A percentile compares a stretch with the other conserved stretches of the same genome.
Evolutionary conservation across 2,888 invertebrate species (phyloP).

Genomic region (Agonopterix subpropinquella): DNA sequence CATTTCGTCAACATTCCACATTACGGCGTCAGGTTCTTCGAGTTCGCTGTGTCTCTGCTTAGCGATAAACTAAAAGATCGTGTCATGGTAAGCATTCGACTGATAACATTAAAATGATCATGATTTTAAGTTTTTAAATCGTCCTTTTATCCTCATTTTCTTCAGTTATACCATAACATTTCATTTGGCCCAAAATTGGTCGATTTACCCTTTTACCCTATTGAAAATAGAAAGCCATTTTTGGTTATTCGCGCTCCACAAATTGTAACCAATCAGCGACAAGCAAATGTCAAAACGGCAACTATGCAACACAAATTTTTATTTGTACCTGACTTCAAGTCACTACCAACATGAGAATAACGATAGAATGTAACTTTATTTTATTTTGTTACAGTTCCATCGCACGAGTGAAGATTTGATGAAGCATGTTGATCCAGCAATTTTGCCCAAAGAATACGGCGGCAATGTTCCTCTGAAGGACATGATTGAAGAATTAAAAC

Average conservation of each 20-base stretch:
- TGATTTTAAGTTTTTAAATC: neutral
- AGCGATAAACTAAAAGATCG: conserved; percentile 90
- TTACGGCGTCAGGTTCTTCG: conserved; percentile 87
- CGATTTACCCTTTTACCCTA: neutral
- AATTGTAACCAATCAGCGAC: neutral
- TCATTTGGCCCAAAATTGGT: neutral
- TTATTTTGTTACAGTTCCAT: conserved; percentile 77
- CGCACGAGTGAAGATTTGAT: conserved; percentile 83
- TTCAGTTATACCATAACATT: too few species aligned
- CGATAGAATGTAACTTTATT: conserved; percentile 10
- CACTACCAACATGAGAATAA: conserved; percentile 1
- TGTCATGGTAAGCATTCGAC: conserved; percentile 78
- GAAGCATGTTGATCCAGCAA: conserved; percentile 81
- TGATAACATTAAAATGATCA: too few species aligned
- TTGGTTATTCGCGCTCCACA: neutral
- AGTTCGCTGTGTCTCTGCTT: conserved; percentile 86
- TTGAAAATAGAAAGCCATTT: neutral
- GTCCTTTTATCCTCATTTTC: too few species aligned
- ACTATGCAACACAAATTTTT: neutral
- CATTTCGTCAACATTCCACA: conserved; percentile 91
- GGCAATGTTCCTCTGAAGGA: conserved; percentile 87
- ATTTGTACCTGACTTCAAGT: conserved; percentile 9
- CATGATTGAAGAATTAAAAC: conserved; percentile 86
- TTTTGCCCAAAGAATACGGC: conserved; percentile 91
- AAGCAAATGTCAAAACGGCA: too few species aligned